Conservation (phyloP, 2,888 invertebrate genomes). For the Drosophila silvestris region DNA sequence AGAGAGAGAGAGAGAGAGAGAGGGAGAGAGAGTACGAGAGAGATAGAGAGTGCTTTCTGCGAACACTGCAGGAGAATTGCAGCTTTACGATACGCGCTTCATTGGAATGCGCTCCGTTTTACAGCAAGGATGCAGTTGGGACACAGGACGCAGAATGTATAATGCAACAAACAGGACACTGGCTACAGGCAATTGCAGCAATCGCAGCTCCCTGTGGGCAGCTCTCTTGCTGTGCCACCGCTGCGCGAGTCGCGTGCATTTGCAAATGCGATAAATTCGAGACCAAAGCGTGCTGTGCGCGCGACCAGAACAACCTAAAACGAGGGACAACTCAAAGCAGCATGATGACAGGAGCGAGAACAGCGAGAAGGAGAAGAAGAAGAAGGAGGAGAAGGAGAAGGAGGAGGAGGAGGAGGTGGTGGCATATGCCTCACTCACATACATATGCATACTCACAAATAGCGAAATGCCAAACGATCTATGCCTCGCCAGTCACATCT, state of each 20-base stretch:
- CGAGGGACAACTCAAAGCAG: not conserved
- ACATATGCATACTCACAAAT: not conserved
- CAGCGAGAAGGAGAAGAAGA: too few relatives aligned
- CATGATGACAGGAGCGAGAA: not conserved
- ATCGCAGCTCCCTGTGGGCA: constrained; percentile 53
- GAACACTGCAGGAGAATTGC: constrained; percentile 59
- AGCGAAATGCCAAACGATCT: constrained; percentile 14
- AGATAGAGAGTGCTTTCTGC: constrained; percentile 19
- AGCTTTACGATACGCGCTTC: constrained; percentile 67
- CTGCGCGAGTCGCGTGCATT: constrained; percentile 71
- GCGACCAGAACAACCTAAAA: constrained; percentile 40
- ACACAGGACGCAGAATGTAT: constrained; percentile 15
- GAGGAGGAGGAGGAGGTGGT: too few relatives aligned
- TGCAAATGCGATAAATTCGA: constrained; percentile 31
- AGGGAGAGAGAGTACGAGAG: not conserved
- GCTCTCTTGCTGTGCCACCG: constrained; percentile 42
- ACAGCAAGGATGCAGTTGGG: constrained; percentile 11
- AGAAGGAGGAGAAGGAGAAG: not conserved
- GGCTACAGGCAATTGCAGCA: not conserved
- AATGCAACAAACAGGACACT: constrained; percentile 4
- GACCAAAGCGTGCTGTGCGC: constrained; percentile 65
- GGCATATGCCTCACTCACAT: not conserved
- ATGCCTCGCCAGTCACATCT: constrained; percentile 11
- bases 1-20: not conserved
- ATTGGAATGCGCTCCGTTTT: constrained; percentile 54